phyloP scores from a whole-genome alignment of 2,797 vertebrate species.

The Rhynchotus rufescens region DNA sequence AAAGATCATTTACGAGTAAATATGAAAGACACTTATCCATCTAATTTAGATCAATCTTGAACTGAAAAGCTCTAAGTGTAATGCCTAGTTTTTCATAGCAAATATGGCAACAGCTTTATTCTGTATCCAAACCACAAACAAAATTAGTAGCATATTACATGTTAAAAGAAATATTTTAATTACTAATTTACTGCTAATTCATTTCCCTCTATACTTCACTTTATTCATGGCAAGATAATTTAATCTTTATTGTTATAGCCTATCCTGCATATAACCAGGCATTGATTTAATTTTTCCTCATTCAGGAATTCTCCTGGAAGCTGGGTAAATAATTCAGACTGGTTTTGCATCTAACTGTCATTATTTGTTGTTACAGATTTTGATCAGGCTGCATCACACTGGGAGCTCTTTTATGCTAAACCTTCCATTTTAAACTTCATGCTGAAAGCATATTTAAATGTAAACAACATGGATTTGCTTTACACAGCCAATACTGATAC shows the following conservation, averaged over 20 bases:
- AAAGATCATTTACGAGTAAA: slow-evolving; percentile 23
- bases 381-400: not conserved
- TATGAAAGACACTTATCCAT: slow-evolving; percentile 53
- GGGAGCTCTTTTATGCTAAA: not conserved
- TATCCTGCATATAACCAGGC: not conserved
- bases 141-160: not conserved
- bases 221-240: slow-evolving; percentile 12
- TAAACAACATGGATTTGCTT: not conserved
- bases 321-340: not conserved
- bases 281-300: not conserved
- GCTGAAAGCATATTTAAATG: not conserved
- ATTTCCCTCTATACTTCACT: not conserved
- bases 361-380: not conserved
- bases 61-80: not conserved
- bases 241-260: not conserved
- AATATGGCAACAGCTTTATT: slow-evolving; percentile 1
- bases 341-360: not conserved
- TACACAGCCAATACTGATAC: fast-evolving
- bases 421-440: not conserved
- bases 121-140: not conserved
- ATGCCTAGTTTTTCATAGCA: not conserved
- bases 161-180: not conserved
- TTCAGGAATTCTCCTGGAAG: not conserved
- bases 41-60: slow-evolving; percentile 40
- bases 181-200: slow-evolving; percentile 23